These are phyloP conservation scores for Lophura nycthemera DNA, from an alignment of 2,113 vertebrate species.

Conservation along the genomic window DNA sequence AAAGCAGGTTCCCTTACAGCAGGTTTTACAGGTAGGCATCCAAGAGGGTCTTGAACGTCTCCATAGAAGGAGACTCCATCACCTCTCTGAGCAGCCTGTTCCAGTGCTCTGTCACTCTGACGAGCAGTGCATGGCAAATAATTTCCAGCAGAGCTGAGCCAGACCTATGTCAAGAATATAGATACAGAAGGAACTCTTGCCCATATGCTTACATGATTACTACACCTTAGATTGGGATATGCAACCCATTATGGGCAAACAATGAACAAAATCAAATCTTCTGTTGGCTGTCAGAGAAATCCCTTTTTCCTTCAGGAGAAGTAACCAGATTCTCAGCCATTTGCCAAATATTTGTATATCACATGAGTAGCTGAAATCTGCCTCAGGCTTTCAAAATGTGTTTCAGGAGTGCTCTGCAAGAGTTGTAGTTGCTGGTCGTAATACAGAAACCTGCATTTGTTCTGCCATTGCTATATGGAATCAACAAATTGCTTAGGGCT, in stretches of 20 bases:
- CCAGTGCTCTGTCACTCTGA: too few species aligned
- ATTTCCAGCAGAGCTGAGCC: background rate
- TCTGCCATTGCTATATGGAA: background rate
- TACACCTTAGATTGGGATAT: background rate
- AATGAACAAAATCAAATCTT: background rate
- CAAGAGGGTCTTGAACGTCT: too few species aligned
- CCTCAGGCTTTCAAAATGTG: constrained; percentile 13
- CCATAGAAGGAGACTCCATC: too few species aligned
- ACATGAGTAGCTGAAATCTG: background rate
- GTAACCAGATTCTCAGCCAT: background rate
- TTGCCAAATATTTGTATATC: background rate
- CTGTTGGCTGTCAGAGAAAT: background rate
- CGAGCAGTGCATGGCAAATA: background rate
- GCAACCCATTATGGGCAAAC: background rate
- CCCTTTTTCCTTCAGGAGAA: background rate
- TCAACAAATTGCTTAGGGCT: background rate
- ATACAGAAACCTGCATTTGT: background rate
- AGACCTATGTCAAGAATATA: background rate
- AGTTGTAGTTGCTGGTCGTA: background rate
- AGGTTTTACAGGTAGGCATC: too few species aligned
- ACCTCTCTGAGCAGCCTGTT: too few species aligned
- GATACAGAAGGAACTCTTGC: background rate
- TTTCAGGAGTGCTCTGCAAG: background rate
- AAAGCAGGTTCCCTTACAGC: too few species aligned
- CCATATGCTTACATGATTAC: background rate